Base-by-base conservation (phyloP, 2,113 vertebrate genomes). In the Spermophilus dauricus region DNA sequence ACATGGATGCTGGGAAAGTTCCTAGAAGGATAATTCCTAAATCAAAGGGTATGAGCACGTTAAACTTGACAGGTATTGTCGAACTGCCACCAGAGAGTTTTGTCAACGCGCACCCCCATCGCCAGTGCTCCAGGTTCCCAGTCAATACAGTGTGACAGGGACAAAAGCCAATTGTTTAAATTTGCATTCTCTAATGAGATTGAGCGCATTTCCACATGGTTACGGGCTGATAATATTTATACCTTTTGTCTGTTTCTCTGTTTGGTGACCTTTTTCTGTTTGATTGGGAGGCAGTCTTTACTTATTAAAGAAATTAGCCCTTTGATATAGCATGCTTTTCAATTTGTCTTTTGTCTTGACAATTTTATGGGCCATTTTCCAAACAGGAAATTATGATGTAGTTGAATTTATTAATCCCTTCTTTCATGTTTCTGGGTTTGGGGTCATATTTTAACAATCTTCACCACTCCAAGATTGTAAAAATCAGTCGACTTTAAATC, bases 101-200 rank as follows among this genome's bases (percentile, higher is more conserved):
- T 9, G 4, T 93, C 63, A n/a, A 0, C 1, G 30, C 18, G 65
- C 0, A 30, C 4, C 24, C 24, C n/a, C 61, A 13, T 1, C 9
- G 16, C 80, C n/a, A 16, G 0, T 0, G 2, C 4, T 10, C 0
- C 4, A 67, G 14, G 53, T 0, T 9, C 26, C 69, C 13, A 9
- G 67, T 17, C 22, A 9, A 2, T 4, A 30, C 84, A 1, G 1
- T 8, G 39, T 9, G 2, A 2, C 37, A 51, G 53, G 34, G 8
- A 16, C 17, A 13, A 32, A 81, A 34, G 17, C 18, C 17, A n/a
- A 10, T 7, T 0, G 34, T 37, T 58, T 32, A 24, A 2, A 11
- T 32, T 22, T 42, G 34, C 37, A 2, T 34, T 17, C 34, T n/a
- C 63, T 58, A 26, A 16, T n/a, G 48, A 53, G 53, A 42, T 1